phyloP scores from a whole-genome alignment of 1,140 invertebrate species.

The Dinoponera quadriceps region DNA sequence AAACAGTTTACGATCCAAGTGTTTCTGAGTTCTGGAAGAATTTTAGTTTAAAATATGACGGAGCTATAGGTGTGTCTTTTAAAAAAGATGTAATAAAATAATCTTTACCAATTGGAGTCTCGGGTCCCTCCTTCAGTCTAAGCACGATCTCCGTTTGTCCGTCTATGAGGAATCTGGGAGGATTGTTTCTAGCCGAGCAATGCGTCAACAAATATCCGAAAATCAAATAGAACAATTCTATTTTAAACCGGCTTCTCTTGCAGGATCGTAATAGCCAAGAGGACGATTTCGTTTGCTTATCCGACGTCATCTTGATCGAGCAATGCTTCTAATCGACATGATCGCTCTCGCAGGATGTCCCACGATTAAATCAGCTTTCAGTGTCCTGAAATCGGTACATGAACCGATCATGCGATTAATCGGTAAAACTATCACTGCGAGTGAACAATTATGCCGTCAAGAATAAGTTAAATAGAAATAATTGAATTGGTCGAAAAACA shows the following conservation, averaged over 20 bases:
- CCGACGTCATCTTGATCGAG: conserved; percentile 64
- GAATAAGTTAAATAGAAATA: conserved; percentile 10
- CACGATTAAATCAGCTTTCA: conserved; percentile 2
- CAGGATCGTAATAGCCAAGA: conserved; percentile 68
- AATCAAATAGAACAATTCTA: conserved; percentile 53
- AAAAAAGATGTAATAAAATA: not conserved
- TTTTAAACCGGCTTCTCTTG: conserved; percentile 72
- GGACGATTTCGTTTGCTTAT: conserved; percentile 53
- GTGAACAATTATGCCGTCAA: not conserved
- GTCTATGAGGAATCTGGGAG: conserved; percentile 93
- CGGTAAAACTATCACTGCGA: not conserved
- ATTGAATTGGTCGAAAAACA: not conserved
- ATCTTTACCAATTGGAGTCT: conserved; percentile 93
- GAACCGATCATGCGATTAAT: not conserved
- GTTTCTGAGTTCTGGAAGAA: not conserved
- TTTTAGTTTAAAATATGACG: not conserved
- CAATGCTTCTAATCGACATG: conserved; percentile 60
- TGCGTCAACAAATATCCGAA: conserved; percentile 50
- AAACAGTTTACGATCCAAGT: no score
- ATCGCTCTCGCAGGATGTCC: not conserved
- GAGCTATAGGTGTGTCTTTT: not conserved
- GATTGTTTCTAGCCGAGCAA: conserved; percentile 88
- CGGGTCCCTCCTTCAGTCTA: conserved; percentile 93
- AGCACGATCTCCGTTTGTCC: conserved; percentile 95
- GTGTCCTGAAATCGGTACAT: conserved; percentile 15